phyloP scores from a whole-genome alignment of 2,888 invertebrate species.

The Syrphus vitripennis region DNA sequence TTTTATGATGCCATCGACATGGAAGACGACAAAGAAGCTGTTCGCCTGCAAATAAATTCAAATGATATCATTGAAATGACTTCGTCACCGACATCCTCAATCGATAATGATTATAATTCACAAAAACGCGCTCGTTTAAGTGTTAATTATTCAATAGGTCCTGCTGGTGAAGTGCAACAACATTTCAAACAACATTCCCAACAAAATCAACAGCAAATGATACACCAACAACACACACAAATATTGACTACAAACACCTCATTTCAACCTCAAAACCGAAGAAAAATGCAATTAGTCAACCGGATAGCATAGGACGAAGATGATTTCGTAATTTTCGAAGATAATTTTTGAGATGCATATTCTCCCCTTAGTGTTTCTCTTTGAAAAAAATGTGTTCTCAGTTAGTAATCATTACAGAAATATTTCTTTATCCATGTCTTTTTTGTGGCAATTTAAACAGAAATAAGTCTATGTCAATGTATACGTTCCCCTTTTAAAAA shows the following conservation, averaged over 20 bases:
- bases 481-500: neutral
- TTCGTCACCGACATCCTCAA: conserved; percentile 72
- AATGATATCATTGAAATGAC: conserved; percentile 77
- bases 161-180: conserved; percentile 80
- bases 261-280: conserved; percentile 82
- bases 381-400: conserved; percentile 45
- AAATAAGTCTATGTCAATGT: conserved; percentile 5
- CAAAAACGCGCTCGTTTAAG: conserved; percentile 79
- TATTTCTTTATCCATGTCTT: conserved; percentile 14
- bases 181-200: conserved; percentile 74
- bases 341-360: conserved; percentile 43
- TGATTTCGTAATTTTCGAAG: conserved; percentile 63
- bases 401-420: neutral
- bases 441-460: conserved; percentile 9
- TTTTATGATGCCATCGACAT: conserved; percentile 89
- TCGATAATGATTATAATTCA: conserved; percentile 82
- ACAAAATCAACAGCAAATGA: conserved; percentile 68
- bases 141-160: conserved; percentile 81
- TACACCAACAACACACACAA: conserved; percentile 72
- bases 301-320: conserved; percentile 78
- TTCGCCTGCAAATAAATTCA: conserved; percentile 77
- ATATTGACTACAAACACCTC: conserved; percentile 53
- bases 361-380: neutral
- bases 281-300: conserved; percentile 85
- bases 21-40: conserved; percentile 83